A percentile compares a stretch with the other conserved stretches of the same genome.
These are phyloP conservation scores for Herminia tarsipennalis DNA, from an alignment of 2,888 invertebrate genomes.

Conservation along the genomic window DNA sequence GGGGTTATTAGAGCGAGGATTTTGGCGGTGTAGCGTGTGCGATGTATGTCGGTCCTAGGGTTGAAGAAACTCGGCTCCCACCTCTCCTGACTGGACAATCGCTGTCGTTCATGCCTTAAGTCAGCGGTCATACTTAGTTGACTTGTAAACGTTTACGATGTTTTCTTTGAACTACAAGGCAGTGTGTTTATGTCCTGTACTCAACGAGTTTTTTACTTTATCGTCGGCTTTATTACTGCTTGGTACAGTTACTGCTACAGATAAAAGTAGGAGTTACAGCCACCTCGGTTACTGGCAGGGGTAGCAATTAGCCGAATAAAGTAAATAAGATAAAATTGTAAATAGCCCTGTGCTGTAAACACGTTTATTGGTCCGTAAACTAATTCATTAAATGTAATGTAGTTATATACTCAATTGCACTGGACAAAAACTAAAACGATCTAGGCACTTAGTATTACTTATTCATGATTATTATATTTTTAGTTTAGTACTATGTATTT, in stretches of 20 bases:
- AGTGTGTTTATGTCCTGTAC: slow-evolving; percentile 67
- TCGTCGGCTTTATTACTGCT: slow-evolving; percentile 64
- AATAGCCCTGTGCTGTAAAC: slow-evolving; percentile 35
- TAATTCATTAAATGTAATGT: slow-evolving; percentile 24
- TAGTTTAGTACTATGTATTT: no score
- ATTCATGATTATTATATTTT: no score
- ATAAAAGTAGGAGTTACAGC: slow-evolving; percentile 42
- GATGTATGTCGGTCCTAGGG: background rate
- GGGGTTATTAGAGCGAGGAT: no score
- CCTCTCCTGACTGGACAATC: background rate
- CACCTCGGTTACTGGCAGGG: slow-evolving; percentile 20
- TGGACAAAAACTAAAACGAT: no score
- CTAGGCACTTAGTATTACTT: no score
- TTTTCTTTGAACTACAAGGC: slow-evolving; percentile 72
- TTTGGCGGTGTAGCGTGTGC: no score
- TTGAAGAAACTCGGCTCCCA: background rate
- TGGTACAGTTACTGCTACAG: slow-evolving; percentile 52
- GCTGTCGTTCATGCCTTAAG: slow-evolving; percentile 21
- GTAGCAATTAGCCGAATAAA: slow-evolving; percentile 41
- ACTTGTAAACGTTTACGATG: slow-evolving; percentile 77
- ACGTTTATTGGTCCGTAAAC: slow-evolving; percentile 33
- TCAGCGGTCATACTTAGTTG: slow-evolving; percentile 51
- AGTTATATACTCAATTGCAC: no score
- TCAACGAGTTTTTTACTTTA: slow-evolving; percentile 77
- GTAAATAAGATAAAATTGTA: slow-evolving; percentile 43